phyloP scores from a whole-genome alignment of 92 coral and sea anemone species.

The Pocillopora meandrina region DNA sequence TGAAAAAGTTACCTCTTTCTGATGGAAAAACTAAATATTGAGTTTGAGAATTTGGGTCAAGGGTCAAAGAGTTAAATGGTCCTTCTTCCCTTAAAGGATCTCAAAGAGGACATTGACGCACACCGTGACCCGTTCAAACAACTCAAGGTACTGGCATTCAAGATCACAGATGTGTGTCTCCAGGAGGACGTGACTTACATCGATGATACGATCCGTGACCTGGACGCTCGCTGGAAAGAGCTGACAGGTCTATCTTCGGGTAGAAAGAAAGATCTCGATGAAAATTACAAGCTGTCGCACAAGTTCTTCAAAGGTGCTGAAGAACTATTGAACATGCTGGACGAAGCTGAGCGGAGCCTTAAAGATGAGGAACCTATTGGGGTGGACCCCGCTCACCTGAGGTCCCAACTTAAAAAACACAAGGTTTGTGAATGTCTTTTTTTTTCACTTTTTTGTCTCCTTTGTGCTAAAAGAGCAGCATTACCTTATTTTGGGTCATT shows the following conservation, averaged over 20 bases:
- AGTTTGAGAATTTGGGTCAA: too few relatives aligned
- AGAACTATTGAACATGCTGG: conserved; percentile 84
- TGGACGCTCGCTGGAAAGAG: conserved; percentile 96
- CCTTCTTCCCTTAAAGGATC: conserved; percentile 44
- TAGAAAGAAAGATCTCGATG: conserved; percentile 91
- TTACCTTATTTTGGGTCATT: too few relatives aligned
- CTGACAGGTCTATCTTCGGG: conserved; percentile 57
- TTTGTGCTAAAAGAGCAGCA: too few relatives aligned
- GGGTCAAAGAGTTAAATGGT: neutral
- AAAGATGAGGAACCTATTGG: conserved; percentile 94
- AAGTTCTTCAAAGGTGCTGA: conserved; percentile 92
- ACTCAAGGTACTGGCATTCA: conserved; percentile 73
- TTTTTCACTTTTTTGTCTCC: neutral
- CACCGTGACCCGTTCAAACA: conserved; percentile 96
- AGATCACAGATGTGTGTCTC: conserved; percentile 89
- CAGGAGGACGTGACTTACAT: conserved; percentile 86
- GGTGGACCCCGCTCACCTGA: conserved; percentile 90
- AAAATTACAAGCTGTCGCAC: conserved; percentile 88
- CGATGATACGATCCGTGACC: conserved; percentile 65
- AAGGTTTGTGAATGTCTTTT: conserved; percentile 55
- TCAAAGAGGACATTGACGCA: conserved; percentile 85
- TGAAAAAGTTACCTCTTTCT: too few relatives aligned
- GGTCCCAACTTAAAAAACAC: conserved; percentile 90
- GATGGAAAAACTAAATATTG: too few relatives aligned
- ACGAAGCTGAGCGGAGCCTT: conserved; percentile 84